Evolutionary conservation across 2,888 invertebrate species (phyloP).

Genomic region (Caenorhabditis angaria): DNA sequence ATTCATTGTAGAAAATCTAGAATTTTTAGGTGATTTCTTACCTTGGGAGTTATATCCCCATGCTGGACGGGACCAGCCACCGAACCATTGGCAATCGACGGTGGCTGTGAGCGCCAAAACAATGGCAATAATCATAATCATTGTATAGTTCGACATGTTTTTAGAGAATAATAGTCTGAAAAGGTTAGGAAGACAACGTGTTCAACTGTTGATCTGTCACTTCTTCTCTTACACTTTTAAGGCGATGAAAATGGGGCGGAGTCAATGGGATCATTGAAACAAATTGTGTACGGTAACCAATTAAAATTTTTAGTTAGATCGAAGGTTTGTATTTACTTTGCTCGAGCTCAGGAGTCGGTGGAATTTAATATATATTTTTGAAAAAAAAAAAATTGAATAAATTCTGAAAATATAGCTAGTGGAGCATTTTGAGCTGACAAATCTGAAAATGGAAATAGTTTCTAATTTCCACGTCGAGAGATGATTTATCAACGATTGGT

Average conservation of each 20-base stretch:
- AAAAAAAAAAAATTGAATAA: too few species aligned
- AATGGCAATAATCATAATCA: slow-evolving; percentile 37
- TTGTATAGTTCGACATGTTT: slow-evolving; percentile 32
- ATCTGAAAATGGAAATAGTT: background rate
- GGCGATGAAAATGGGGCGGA: background rate
- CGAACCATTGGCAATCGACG: slow-evolving; percentile 35
- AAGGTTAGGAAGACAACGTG: slow-evolving; percentile 29
- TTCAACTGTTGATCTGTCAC: background rate
- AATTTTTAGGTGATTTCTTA: background rate
- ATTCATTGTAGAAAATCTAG: background rate
- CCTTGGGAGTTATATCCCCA: slow-evolving; percentile 43
- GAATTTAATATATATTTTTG: too few species aligned
- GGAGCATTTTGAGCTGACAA: too few species aligned
- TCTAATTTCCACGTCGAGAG: background rate
- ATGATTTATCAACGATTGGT: background rate
- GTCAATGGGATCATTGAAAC: background rate
- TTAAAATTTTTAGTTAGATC: too few species aligned
- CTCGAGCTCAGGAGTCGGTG: too few species aligned
- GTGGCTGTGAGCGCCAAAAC: slow-evolving; percentile 25
- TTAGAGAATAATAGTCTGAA: background rate
- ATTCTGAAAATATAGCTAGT: too few species aligned
- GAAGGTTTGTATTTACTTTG: too few species aligned
- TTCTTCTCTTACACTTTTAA: background rate
- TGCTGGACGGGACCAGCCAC: slow-evolving; percentile 38
- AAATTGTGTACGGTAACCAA: too few species aligned